Percentiles rank a stretch among this genome's conserved stretches.
Evolutionary conservation across 2,113 vertebrate genomes (phyloP).

Genomic region (Leptobrachium ailaonicum): DNA sequence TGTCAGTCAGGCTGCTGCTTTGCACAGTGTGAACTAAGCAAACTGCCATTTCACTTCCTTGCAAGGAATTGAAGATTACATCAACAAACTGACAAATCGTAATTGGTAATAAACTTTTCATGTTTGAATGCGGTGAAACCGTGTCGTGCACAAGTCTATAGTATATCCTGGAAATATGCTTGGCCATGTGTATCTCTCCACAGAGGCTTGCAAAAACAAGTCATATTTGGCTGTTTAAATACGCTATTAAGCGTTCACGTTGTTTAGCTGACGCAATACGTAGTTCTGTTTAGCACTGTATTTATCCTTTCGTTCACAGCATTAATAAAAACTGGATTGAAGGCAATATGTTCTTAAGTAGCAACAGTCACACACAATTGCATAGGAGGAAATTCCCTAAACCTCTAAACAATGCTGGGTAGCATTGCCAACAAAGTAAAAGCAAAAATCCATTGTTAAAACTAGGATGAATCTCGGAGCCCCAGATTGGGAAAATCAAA

Average conservation of each 20-base stretch:
- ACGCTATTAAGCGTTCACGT: conserved; percentile 25
- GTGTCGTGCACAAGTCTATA: not conserved
- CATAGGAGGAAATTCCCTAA: too few relatives aligned
- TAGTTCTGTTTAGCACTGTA: too few relatives aligned
- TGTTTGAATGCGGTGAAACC: not conserved
- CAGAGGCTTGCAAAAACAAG: not conserved
- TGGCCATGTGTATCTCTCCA: not conserved
- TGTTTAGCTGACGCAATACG: too few relatives aligned
- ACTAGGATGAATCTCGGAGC: too few relatives aligned
- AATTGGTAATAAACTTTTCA: conserved; percentile 13
- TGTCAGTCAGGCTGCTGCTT: conserved; percentile 31
- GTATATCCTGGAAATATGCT: not conserved
- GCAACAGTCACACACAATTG: too few relatives aligned
- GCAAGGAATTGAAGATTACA: conserved; percentile 36
- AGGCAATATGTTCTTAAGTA: too few relatives aligned
- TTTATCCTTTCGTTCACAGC: too few relatives aligned
- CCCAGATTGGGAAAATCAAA: too few relatives aligned
- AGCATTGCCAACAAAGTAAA: too few relatives aligned
- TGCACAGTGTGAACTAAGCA: conserved; percentile 9
- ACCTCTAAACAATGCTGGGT: too few relatives aligned
- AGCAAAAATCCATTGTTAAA: too few relatives aligned
- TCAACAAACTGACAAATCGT: conserved; percentile 45
- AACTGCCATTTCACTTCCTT: conserved; percentile 43
- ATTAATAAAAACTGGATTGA: too few relatives aligned
- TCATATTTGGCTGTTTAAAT: not conserved